phyloP scores from a whole-genome alignment of 2,797 vertebrate genomes.

The Coendou prehensilis region DNA sequence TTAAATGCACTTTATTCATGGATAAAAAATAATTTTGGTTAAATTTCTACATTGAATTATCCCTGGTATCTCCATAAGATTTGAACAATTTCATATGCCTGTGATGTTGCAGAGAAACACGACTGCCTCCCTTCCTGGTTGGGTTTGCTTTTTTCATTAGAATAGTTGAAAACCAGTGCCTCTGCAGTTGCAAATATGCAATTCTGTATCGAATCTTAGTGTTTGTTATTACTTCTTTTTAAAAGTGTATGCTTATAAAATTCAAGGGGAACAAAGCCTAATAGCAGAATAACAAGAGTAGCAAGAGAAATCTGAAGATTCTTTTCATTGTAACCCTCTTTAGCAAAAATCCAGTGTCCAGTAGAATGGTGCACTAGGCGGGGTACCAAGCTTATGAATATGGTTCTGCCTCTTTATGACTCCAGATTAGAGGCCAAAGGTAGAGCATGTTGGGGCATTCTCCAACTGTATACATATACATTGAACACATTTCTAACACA shows the following conservation, averaged over 20 bases:
- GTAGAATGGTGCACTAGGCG: background rate
- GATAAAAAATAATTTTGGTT: conserved; percentile 49
- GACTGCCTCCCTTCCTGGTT: background rate
- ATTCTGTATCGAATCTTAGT: conserved; percentile 21
- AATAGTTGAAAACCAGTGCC: conserved; percentile 4
- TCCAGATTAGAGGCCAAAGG: background rate
- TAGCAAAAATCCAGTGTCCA: conserved; percentile 29
- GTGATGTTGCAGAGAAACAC: background rate
- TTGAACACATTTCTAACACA: background rate
- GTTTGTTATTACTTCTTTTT: conserved; percentile 14
- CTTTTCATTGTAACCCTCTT: conserved; percentile 19
- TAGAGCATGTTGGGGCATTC: background rate
- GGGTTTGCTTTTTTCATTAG: conserved; percentile 8
- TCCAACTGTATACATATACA: background rate
- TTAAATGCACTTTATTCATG: conserved; percentile 25
- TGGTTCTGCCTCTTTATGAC: background rate
- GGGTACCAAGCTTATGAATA: background rate
- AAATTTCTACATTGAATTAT: conserved; percentile 39
- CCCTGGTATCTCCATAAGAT: conserved; percentile 14
- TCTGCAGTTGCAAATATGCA: background rate
- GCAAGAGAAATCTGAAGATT: conserved; percentile 39
- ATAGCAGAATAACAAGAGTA: background rate
- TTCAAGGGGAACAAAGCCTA: background rate
- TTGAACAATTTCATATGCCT: conserved; percentile 29
- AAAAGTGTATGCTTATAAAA: conserved; percentile 36